Conservation (phyloP, 1,140 invertebrate genomes). For the Drosophila orena region DNA sequence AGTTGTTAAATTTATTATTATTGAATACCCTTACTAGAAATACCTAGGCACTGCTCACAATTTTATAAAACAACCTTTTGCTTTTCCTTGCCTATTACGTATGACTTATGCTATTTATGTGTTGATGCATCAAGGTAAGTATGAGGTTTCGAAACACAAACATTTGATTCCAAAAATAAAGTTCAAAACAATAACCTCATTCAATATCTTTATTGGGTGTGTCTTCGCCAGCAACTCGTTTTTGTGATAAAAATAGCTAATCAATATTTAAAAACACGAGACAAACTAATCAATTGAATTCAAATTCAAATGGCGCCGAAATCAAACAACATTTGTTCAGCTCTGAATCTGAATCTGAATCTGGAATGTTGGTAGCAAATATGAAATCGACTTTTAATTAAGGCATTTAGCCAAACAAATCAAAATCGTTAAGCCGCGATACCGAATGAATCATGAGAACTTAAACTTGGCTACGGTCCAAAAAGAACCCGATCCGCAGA, state of each 20-base stretch:
- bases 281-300: slow-evolving; percentile 29
- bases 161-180: slow-evolving; percentile 4
- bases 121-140: background rate
- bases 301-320: slow-evolving; percentile 33
- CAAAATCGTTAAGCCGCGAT: slow-evolving; percentile 53
- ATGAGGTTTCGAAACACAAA: background rate
- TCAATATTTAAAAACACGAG: slow-evolving; percentile 2
- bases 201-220: slow-evolving; percentile 18
- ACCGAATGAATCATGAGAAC: slow-evolving; percentile 67
- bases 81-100: background rate
- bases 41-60: too few relatives aligned
- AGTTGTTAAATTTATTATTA: too few relatives aligned
- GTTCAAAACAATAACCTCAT: background rate
- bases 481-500: slow-evolving; percentile 24
- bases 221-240: background rate
- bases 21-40: too few relatives aligned
- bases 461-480: slow-evolving; percentile 40
- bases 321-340: slow-evolving; percentile 31
- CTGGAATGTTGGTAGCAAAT: slow-evolving; percentile 71
- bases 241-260: slow-evolving; percentile 15
- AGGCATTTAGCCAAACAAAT: slow-evolving; percentile 72
- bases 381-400: slow-evolving; percentile 80
- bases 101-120: too few relatives aligned
- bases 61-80: background rate
- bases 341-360: slow-evolving; percentile 28